Conservation (phyloP, 2,797 vertebrate genomes). For the Argya squamiceps region DNA sequence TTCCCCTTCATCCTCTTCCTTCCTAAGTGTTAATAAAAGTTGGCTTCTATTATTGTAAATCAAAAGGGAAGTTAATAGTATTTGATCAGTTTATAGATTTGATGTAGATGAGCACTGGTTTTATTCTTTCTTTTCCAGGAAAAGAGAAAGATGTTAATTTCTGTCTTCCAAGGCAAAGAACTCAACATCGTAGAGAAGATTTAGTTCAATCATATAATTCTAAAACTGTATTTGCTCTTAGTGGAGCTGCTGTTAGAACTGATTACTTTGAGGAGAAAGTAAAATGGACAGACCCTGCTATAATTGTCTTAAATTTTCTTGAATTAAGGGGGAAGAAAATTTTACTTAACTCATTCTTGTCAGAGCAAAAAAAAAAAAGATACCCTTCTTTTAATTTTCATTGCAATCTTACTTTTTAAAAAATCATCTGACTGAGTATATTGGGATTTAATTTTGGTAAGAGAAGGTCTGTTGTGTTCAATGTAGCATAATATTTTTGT, state of each 20-base stretch:
- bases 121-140: background rate
- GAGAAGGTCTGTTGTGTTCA: background rate
- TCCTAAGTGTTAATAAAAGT: background rate
- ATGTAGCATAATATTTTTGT: background rate
- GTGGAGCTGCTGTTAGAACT: background rate
- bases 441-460: background rate
- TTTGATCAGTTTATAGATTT: background rate
- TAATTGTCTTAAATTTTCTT: background rate
- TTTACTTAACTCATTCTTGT: background rate
- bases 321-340: background rate
- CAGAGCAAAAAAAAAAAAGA: background rate
- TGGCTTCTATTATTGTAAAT: background rate
- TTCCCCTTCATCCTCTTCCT: background rate
- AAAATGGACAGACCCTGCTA: background rate
- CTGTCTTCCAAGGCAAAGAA: background rate
- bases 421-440: background rate
- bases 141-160: background rate
- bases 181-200: background rate
- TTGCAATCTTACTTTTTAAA: background rate
- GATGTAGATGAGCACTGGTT: background rate
- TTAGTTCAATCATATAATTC: background rate
- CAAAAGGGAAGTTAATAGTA: background rate
- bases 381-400: background rate
- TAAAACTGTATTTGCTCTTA: background rate
- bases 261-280: background rate